phyloP scores from a whole-genome alignment of 1,140 invertebrate genomes.

The Caerostris darwini region DNA sequence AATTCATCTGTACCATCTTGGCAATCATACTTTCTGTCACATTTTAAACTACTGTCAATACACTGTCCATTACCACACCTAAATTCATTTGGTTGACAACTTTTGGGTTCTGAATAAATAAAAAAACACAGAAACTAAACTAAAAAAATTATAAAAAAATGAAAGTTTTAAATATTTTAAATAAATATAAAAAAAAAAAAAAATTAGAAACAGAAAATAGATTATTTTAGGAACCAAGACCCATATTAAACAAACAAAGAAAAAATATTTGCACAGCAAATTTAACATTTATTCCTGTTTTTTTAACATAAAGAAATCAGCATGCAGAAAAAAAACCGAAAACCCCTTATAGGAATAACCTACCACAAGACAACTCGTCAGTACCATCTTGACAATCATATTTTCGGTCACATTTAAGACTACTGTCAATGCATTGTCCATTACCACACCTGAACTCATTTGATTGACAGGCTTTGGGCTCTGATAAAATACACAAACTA shows the following conservation, averaged over 20 bases:
- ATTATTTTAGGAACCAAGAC: too few relatives aligned
- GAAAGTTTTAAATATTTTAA: too few relatives aligned
- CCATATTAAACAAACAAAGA: too few relatives aligned
- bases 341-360: conserved; percentile 75
- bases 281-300: too few relatives aligned
- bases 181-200: too few relatives aligned
- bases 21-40: conserved; percentile 85
- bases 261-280: too few relatives aligned
- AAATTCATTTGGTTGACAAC: conserved; percentile 80
- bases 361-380: conserved; percentile 83
- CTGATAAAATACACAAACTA: neutral
- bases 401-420: conserved; percentile 80
- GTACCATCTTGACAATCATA: conserved; percentile 86
- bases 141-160: too few relatives aligned
- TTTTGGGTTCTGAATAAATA: neutral
- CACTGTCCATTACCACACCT: conserved; percentile 82
- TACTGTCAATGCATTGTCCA: conserved; percentile 81
- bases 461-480: conserved; percentile 77
- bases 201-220: too few relatives aligned
- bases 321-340: too few relatives aligned
- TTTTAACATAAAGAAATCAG: too few relatives aligned
- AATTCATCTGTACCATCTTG: conserved; percentile 83
- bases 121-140: neutral
- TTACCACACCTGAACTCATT: conserved; percentile 82
- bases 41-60: conserved; percentile 80